Percentiles rank a stretch among this genome's conserved stretches.
Conservation (phyloP, 2,888 invertebrate species). For the Acronicta leporina region DNA sequence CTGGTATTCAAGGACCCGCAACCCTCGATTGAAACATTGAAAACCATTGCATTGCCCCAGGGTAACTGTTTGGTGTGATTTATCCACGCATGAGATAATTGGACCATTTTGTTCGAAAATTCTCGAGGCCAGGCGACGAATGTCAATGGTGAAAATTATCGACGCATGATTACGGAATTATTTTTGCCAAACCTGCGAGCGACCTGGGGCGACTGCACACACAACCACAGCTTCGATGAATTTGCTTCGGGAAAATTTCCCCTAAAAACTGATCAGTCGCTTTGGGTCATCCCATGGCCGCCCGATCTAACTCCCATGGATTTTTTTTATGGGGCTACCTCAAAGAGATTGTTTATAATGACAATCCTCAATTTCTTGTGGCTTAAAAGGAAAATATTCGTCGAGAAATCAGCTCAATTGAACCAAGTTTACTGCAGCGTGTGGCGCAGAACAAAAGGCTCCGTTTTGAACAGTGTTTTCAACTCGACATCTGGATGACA, state of each 20-base stretch:
- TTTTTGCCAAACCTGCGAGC: constrained; percentile 47
- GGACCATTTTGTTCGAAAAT: constrained; percentile 47
- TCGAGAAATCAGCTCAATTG: constrained; percentile 44
- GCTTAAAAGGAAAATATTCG: constrained; percentile 51
- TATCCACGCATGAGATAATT: constrained; percentile 44
- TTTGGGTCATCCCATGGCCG: constrained; percentile 45
- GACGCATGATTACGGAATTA: constrained; percentile 41
- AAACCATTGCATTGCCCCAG: constrained; percentile 38
- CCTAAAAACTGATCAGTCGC: constrained; percentile 39
- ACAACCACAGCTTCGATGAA: constrained; percentile 28
- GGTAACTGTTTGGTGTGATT: constrained; percentile 52
- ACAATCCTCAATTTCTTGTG: too few relatives aligned
- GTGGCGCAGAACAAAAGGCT: constrained; percentile 49
- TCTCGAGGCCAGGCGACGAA: constrained; percentile 31
- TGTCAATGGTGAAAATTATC: constrained; percentile 44
- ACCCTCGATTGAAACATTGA: constrained; percentile 45
- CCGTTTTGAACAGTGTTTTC: constrained; percentile 50
- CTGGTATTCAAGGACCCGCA: constrained; percentile 8
- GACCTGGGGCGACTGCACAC: constrained; percentile 36
- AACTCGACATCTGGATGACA: constrained; percentile 49
- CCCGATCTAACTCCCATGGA: constrained; percentile 41
- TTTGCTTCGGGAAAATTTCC: constrained; percentile 40
- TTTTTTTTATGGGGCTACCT: constrained; percentile 41
- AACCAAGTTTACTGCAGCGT: constrained; percentile 48
- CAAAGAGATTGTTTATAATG: constrained; percentile 32